These are phyloP conservation scores for Matsumyia berberina DNA, from an alignment of 2,888 invertebrate species.

Conservation along the genomic window DNA sequence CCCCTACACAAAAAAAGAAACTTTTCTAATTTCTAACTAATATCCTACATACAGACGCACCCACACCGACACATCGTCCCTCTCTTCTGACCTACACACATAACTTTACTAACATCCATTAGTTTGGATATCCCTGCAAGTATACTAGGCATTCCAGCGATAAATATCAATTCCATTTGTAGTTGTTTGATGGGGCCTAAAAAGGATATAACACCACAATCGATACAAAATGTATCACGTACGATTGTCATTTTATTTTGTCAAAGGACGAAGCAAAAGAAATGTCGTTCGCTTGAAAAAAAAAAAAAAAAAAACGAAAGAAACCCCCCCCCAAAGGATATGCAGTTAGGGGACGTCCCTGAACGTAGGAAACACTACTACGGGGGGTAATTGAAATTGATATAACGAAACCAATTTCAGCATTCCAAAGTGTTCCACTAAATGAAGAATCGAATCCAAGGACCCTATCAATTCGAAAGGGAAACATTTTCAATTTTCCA, in stretches of 20 bases:
- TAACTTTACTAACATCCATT: slow-evolving; percentile 20
- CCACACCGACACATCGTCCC: too few relatives aligned
- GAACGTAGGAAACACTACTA: background rate
- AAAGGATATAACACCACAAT: slow-evolving; percentile 16
- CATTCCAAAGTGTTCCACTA: slow-evolving; percentile 50
- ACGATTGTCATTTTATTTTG: slow-evolving; percentile 67
- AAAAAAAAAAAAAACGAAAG: too few relatives aligned
- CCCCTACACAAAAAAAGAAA: background rate
- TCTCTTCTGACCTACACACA: background rate
- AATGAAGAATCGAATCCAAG: slow-evolving; percentile 48
- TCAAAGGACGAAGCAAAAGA: slow-evolving; percentile 56
- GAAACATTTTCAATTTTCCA: slow-evolving; percentile 51
- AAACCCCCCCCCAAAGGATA: slow-evolving; percentile 32
- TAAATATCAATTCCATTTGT: slow-evolving; percentile 39
- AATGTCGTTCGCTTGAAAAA: slow-evolving; percentile 22
- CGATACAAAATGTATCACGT: slow-evolving; percentile 59
- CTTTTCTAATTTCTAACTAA: slow-evolving; percentile 49
- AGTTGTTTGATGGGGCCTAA: slow-evolving; percentile 29
- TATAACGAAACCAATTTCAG: slow-evolving; percentile 69
- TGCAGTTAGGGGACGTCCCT: slow-evolving; percentile 21
- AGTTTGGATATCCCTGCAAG: background rate
- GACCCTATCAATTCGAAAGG: slow-evolving; percentile 36
- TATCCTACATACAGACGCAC: slow-evolving; percentile 11
- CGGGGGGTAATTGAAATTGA: slow-evolving; percentile 58
- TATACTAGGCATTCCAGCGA: slow-evolving; percentile 1